These are phyloP conservation scores for Gerris buenoi DNA, from an alignment of 1,140 invertebrate genomes.

Conservation along the genomic window DNA sequence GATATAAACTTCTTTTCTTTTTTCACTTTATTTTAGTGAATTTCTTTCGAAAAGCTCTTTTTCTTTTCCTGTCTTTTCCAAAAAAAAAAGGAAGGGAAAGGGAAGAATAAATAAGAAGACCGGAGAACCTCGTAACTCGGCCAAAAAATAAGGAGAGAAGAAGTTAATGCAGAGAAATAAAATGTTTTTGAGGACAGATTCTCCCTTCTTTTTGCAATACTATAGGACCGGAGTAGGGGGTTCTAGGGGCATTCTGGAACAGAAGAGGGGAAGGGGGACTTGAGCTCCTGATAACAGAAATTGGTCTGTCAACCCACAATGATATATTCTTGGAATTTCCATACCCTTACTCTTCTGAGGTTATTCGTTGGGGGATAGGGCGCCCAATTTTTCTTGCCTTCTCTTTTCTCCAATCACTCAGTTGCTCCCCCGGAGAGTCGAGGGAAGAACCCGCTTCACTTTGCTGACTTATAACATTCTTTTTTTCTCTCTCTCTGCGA, in stretches of 20 bases:
- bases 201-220: too few species aligned
- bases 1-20: not conserved
- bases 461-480: not conserved
- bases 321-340: slow-evolving; percentile 23
- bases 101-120: too few species aligned
- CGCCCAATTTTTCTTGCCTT: slow-evolving; percentile 8
- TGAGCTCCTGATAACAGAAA: slow-evolving; percentile 21
- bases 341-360: slow-evolving; percentile 13
- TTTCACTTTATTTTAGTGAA: not conserved
- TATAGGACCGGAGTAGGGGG: not conserved
- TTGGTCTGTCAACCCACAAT: slow-evolving; percentile 23
- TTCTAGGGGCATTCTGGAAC: not conserved
- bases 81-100: not conserved
- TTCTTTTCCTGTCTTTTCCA: not conserved
- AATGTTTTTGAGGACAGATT: not conserved
- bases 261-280: not conserved
- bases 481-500: not conserved
- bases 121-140: too few species aligned
- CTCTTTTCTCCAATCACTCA: slow-evolving; percentile 6
- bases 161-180: not conserved
- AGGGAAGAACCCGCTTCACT: too few species aligned
- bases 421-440: not conserved
- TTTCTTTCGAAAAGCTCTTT: not conserved
- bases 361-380: slow-evolving; percentile 6
- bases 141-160: not conserved